Evolutionary conservation across 2,888 invertebrate genomes (phyloP).

Genomic region (Nemapogon koenigi): DNA sequence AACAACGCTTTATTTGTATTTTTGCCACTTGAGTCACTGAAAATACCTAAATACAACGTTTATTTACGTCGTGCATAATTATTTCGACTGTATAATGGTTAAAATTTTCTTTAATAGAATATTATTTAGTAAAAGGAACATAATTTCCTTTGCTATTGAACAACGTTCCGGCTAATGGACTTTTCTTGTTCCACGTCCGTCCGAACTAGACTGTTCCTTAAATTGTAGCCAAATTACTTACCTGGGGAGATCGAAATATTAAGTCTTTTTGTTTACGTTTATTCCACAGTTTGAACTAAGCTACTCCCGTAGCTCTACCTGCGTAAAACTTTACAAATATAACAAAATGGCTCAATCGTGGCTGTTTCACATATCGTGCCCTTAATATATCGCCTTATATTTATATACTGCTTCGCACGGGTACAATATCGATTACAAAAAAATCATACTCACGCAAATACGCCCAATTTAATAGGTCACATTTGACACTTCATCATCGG

Average conservation of each 20-base stretch:
- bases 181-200: conserved; percentile 8
- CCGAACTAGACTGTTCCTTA: conserved; percentile 6
- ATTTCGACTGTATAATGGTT: neutral
- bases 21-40: no score
- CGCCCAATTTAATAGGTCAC: no score
- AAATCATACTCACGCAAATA: no score
- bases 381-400: no score
- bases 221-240: conserved; percentile 3
- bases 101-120: neutral
- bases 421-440: no score
- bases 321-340: no score
- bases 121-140: conserved; percentile 1
- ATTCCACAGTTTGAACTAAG: neutral
- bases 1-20: no score
- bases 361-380: neutral
- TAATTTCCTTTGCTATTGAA: conserved; percentile 8
- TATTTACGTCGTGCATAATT: no score
- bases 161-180: conserved; percentile 7
- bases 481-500: no score
- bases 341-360: no score
- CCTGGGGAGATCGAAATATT: neutral
- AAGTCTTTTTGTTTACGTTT: neutral
- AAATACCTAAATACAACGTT: no score
- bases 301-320: neutral
- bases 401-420: no score